Evolutionary conservation across 2,888 invertebrate species (phyloP).

Genomic region (Phasia obesa): DNA sequence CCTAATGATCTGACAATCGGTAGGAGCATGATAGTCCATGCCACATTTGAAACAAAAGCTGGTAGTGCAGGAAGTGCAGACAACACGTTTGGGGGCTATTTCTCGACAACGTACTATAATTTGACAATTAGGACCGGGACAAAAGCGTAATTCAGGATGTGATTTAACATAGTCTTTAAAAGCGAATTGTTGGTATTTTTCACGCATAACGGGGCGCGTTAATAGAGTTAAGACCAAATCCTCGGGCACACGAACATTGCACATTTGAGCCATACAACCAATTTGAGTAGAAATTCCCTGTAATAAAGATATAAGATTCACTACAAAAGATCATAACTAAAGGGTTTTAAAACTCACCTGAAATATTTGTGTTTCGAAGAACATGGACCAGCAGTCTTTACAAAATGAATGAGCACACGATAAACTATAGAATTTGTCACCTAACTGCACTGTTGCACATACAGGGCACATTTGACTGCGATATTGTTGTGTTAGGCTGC

Average conservation of each 20-base stretch:
- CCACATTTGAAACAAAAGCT: slow-evolving; percentile 98
- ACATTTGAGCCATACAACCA: slow-evolving; percentile 98
- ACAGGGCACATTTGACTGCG: slow-evolving; percentile 87
- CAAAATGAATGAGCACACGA: slow-evolving; percentile 97
- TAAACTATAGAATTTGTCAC: slow-evolving; percentile 90
- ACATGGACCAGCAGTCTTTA: slow-evolving; percentile 97
- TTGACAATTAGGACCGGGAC: slow-evolving; percentile 98
- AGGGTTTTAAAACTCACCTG: slow-evolving; percentile 82
- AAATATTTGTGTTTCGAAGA: slow-evolving; percentile 97
- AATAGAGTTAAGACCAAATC: slow-evolving; percentile 95
- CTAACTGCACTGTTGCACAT: slow-evolving; percentile 87
- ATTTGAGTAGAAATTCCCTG: slow-evolving; percentile 91
- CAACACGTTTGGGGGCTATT: slow-evolving; percentile 91
- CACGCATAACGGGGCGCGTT: slow-evolving; percentile 90
- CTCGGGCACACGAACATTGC: slow-evolving; percentile 97
- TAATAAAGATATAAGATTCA: slow-evolving; percentile 7
- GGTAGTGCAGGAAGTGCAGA: slow-evolving; percentile 94
- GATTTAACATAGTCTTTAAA: slow-evolving; percentile 98
- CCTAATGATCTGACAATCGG: slow-evolving; percentile 96
- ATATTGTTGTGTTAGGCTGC: slow-evolving; percentile 57
- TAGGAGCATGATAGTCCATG: slow-evolving; percentile 98
- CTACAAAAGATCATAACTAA: neutral
- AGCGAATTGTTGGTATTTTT: slow-evolving; percentile 97
- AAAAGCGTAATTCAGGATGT: slow-evolving; percentile 94
- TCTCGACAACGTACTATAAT: slow-evolving; percentile 93